Evolutionary conservation across 2,113 vertebrate genomes (phyloP).

Genomic region (Triplophysa dalaica): DNA sequence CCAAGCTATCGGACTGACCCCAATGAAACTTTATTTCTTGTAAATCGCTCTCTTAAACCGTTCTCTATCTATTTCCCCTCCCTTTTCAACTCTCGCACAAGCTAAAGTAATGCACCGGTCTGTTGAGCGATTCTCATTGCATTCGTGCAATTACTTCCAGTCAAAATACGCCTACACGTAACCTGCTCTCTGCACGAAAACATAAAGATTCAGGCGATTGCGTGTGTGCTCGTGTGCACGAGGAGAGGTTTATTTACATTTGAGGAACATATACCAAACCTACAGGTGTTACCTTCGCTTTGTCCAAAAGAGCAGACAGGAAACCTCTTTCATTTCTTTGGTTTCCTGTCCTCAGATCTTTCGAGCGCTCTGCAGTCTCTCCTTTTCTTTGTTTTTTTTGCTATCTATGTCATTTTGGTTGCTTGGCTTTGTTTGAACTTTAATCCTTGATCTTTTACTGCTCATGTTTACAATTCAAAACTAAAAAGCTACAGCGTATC

Average conservation of each 20-base stretch:
- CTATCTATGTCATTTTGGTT: constrained; percentile 22
- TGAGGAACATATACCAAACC: constrained; percentile 42
- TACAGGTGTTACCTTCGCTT: constrained; percentile 49
- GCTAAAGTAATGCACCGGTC: not conserved
- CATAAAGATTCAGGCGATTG: not conserved
- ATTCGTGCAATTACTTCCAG: constrained; percentile 27
- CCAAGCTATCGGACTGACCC: constrained; percentile 10
- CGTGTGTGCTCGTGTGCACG: constrained; percentile 21
- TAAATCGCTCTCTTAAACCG: not conserved
- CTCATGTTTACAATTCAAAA: constrained; percentile 4
- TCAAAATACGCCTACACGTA: constrained; percentile 18
- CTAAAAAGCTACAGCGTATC: not conserved
- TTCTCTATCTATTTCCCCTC: not conserved
- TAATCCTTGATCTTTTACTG: not conserved
- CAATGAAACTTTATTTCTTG: not conserved
- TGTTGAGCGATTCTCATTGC: not conserved
- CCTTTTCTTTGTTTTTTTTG: not conserved
- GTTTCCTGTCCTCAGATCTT: constrained; percentile 45
- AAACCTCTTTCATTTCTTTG: constrained; percentile 48
- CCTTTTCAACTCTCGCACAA: not conserved
- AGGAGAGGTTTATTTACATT: constrained; percentile 42
- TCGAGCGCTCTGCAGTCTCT: constrained; percentile 13
- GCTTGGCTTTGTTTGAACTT: constrained; percentile 16
- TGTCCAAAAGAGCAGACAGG: constrained; percentile 47
- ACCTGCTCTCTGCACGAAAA: constrained; percentile 26